A percentile compares a stretch with the other conserved stretches of the same genome.
phyloP scores from a whole-genome alignment of 2,888 invertebrate genomes.

The Plagiodera versicolora region DNA sequence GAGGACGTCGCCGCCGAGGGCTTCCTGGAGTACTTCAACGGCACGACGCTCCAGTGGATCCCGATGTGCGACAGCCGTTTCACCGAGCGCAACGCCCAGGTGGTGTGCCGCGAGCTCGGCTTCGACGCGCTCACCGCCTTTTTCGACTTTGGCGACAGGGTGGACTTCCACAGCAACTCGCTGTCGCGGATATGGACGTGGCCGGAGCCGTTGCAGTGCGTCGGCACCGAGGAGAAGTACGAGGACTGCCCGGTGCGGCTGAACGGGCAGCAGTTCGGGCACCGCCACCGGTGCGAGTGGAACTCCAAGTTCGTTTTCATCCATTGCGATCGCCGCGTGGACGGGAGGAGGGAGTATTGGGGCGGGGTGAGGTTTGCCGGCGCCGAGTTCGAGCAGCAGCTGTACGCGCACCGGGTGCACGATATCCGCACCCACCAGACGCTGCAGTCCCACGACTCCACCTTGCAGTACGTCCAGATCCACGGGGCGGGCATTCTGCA shows the following conservation, averaged over 20 bases:
- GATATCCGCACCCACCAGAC: constrained; percentile 79
- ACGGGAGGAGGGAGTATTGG: constrained; percentile 73
- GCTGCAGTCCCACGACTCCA: constrained; percentile 71
- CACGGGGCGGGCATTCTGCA: constrained; percentile 94
- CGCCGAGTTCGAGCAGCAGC: constrained; percentile 84
- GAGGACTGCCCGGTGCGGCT: constrained; percentile 86
- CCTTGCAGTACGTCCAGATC: constrained; percentile 77
- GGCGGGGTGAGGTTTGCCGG: constrained; percentile 93
- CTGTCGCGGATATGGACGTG: constrained; percentile 88
- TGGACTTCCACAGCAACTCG: constrained; percentile 88
- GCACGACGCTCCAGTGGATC: constrained; percentile 94
- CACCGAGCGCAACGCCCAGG: constrained; percentile 95
- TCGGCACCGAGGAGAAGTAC: constrained; percentile 73
- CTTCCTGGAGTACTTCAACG: constrained; percentile 93
- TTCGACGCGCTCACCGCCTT: constrained; percentile 87
- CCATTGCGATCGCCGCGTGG: constrained; percentile 77
- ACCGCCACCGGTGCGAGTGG: constrained; percentile 84
- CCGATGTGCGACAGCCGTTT: constrained; percentile 95
- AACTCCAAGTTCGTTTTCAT: constrained; percentile 91
- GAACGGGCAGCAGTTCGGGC: constrained; percentile 87
- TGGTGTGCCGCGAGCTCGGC: constrained; percentile 92
- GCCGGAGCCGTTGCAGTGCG: constrained; percentile 89
- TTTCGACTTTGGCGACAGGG: constrained; percentile 81
- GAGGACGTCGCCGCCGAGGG: constrained; percentile 69
- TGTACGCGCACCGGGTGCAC: constrained; percentile 80